Conservation (phyloP, 2,888 invertebrate genomes). For the Gnatocerus cornutus region DNA sequence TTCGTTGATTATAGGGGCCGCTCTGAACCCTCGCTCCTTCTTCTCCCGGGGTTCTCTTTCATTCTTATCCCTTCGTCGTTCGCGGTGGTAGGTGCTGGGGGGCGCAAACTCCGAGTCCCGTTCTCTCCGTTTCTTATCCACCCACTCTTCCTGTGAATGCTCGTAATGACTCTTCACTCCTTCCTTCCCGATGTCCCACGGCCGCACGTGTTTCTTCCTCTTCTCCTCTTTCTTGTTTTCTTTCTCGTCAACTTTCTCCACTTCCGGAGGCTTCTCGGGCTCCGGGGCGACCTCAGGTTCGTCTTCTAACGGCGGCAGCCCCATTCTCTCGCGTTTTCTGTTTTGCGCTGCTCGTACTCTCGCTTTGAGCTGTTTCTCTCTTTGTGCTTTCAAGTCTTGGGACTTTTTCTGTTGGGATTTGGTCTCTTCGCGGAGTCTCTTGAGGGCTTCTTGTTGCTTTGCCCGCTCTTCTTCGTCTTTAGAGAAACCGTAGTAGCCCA, state of each 20-base stretch:
- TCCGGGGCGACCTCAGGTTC: slow-evolving; percentile 63
- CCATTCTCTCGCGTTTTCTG: slow-evolving; percentile 81
- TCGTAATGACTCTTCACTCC: slow-evolving; percentile 74
- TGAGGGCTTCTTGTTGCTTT: slow-evolving; percentile 86
- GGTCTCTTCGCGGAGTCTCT: slow-evolving; percentile 82
- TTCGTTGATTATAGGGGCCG: slow-evolving; percentile 60
- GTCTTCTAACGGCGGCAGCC: slow-evolving; percentile 80
- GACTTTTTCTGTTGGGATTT: slow-evolving; percentile 79
- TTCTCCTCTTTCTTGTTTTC: slow-evolving; percentile 73
- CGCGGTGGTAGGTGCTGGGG: slow-evolving; percentile 62
- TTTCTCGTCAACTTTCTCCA: slow-evolving; percentile 62
- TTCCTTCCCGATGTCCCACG: slow-evolving; percentile 84
- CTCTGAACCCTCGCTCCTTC: slow-evolving; percentile 36
- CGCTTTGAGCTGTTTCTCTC: slow-evolving; percentile 80
- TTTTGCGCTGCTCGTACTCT: slow-evolving; percentile 83
- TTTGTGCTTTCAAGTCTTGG: slow-evolving; percentile 75
- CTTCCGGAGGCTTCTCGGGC: slow-evolving; percentile 58
- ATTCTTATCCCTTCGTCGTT: slow-evolving; percentile 45
- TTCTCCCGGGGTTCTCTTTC: background rate
- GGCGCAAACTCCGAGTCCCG: slow-evolving; percentile 88
- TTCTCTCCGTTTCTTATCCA: slow-evolving; percentile 82
- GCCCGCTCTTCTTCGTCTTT: slow-evolving; percentile 86
- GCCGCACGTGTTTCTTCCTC: slow-evolving; percentile 76
- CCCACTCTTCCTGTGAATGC: slow-evolving; percentile 85
- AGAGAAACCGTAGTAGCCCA: slow-evolving; percentile 93